These are phyloP conservation scores for Arvicanthis niloticus DNA, from an alignment of 2,113 vertebrate species.

Conservation along the genomic window DNA sequence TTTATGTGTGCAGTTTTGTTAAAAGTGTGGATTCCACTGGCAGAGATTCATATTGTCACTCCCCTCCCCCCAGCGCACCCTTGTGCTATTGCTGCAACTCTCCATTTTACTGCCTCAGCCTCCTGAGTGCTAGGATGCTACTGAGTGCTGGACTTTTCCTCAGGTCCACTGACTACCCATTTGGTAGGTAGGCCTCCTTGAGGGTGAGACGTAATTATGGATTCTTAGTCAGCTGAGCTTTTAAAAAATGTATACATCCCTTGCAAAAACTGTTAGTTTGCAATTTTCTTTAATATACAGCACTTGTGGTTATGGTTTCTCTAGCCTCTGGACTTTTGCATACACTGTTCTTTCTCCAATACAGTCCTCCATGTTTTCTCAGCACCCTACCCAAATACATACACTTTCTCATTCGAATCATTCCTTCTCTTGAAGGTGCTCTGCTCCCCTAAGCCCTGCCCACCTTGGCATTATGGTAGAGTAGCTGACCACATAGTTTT, in stretches of 20 bases:
- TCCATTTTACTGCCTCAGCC: not conserved
- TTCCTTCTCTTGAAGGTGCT: no score
- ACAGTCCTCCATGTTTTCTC: not conserved
- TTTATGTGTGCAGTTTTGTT: not conserved
- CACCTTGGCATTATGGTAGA: not conserved
- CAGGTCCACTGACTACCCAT: not conserved
- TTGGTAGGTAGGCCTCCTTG: conserved; percentile 15
- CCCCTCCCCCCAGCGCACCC: no score
- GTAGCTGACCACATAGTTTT: not conserved
- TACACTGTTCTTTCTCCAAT: not conserved
- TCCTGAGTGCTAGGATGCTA: not conserved
- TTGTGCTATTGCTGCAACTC: not conserved
- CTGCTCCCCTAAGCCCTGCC: no score
- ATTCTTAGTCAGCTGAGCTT: conserved; percentile 28
- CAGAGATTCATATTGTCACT: not conserved
- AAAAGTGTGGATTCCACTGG: not conserved
- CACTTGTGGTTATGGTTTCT: not conserved
- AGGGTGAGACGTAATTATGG: conserved; percentile 10
- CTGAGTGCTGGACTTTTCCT: not conserved
- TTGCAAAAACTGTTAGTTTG: conserved; percentile 21
- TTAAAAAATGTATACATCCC: not conserved
- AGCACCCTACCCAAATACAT: not conserved
- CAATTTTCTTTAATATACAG: conserved; percentile 8
- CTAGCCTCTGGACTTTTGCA: not conserved
- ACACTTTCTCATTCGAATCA: not conserved